phyloP scores from a whole-genome alignment of 2,113 vertebrate species.

The Arvicanthis niloticus region DNA sequence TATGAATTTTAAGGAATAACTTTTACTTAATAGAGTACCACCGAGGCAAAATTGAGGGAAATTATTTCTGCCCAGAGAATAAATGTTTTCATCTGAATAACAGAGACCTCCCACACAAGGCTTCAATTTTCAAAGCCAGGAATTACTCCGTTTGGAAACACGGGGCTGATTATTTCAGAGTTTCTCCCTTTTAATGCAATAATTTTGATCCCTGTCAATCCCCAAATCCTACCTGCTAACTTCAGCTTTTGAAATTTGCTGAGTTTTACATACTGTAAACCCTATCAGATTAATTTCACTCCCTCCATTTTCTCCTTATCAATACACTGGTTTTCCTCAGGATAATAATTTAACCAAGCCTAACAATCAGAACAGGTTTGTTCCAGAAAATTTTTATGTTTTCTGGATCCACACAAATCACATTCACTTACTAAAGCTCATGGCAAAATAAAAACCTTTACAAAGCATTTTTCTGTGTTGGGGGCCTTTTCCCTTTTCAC shows the following conservation, averaged over 20 bases:
- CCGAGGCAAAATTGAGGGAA: neutral
- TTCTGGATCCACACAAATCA: neutral
- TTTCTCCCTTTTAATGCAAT: neutral
- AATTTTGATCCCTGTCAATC: conserved; percentile 5
- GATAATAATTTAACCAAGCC: neutral
- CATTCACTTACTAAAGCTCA: neutral
- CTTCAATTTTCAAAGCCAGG: neutral
- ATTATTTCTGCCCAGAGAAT: neutral
- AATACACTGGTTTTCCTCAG: too few relatives aligned
- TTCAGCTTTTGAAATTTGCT: neutral
- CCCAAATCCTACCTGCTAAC: neutral
- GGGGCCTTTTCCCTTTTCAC: neutral
- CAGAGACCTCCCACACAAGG: neutral
- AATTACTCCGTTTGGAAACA: neutral
- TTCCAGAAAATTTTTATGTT: neutral
- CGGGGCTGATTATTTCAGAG: neutral
- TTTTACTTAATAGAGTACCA: neutral
- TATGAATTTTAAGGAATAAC: neutral
- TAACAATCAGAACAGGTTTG: neutral
- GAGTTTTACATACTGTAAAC: neutral
- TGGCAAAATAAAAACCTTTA: neutral
- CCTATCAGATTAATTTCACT: neutral
- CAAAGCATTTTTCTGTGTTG: neutral
- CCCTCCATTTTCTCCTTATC: neutral
- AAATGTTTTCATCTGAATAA: neutral